Percentiles rank a stretch among this genome's conserved stretches.
Conservation (phyloP, 1,140 invertebrate genomes). For the Pantala flavescens region DNA sequence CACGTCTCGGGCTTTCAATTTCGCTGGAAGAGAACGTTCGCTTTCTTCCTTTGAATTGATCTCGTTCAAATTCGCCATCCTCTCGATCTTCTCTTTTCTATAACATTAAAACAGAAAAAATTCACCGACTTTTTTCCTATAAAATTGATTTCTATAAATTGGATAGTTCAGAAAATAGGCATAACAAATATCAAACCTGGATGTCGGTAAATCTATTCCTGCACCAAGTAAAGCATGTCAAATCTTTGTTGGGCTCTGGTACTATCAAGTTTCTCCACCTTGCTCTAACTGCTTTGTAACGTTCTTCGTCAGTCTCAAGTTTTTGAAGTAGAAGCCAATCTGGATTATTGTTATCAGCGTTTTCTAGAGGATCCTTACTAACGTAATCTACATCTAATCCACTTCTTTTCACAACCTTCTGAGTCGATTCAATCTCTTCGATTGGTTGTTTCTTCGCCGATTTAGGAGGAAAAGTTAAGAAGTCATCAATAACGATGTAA, state of each 20-base stretch:
- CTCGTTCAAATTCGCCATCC: background rate
- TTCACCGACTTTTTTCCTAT: no score
- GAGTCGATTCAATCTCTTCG: no score
- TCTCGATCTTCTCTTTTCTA: no score
- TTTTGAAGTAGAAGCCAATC: slow-evolving; percentile 17
- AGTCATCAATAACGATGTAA: background rate
- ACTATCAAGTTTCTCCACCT: slow-evolving; percentile 18
- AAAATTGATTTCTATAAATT: no score
- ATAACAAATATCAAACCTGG: no score
- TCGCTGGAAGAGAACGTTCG: background rate
- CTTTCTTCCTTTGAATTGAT: background rate
- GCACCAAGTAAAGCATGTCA: slow-evolving; percentile 14
- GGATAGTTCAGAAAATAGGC: no score
- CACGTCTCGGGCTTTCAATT: background rate
- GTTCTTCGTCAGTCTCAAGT: slow-evolving; percentile 19
- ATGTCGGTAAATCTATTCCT: background rate
- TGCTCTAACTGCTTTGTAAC: slow-evolving; percentile 16
- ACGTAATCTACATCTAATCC: slow-evolving; percentile 13
- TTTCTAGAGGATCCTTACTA: slow-evolving; percentile 17
- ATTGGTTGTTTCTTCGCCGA: background rate
- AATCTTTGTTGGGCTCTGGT: slow-evolving; percentile 19
- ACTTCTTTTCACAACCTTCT: background rate
- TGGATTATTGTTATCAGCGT: slow-evolving; percentile 19
- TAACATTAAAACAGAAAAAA: no score
- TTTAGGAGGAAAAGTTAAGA: background rate